Conservation (phyloP, 2,888 invertebrate genomes). For the Caenorhabditis sp. region DNA sequence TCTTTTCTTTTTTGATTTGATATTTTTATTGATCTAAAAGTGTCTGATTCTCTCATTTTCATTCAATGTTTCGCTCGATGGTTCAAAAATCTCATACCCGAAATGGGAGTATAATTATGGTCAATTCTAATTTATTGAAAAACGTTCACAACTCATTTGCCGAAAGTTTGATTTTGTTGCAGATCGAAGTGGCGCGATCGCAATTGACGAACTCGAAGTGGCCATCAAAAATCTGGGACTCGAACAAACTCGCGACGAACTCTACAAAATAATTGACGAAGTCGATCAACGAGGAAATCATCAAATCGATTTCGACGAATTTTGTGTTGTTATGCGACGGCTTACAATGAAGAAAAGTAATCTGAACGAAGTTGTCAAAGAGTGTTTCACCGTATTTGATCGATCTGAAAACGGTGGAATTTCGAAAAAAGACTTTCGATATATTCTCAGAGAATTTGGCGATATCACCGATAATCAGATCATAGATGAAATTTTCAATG, state of each 20-base stretch:
- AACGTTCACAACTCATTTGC: too few relatives aligned
- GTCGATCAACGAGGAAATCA: conserved; percentile 69
- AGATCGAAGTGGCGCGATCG: conserved; percentile 59
- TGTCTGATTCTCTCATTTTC: too few relatives aligned
- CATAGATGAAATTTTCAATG: conserved; percentile 67
- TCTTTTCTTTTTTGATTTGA: too few relatives aligned
- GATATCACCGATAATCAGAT: conserved; percentile 64
- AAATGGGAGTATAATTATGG: too few relatives aligned
- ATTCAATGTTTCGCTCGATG: too few relatives aligned
- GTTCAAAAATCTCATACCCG: too few relatives aligned
- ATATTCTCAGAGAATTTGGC: conserved; percentile 65
- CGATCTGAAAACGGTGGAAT: conserved; percentile 65
- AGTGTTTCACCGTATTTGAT: neutral
- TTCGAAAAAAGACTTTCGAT: conserved; percentile 67
- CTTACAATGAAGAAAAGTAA: conserved; percentile 65
- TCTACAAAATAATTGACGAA: conserved; percentile 67
- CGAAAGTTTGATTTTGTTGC: too few relatives aligned
- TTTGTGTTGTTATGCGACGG: conserved; percentile 60
- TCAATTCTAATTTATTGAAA: too few relatives aligned
- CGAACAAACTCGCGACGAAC: conserved; percentile 63
- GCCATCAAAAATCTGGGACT: conserved; percentile 67
- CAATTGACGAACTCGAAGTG: conserved; percentile 61
- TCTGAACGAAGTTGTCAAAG: conserved; percentile 66
- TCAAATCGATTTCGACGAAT: conserved; percentile 70
- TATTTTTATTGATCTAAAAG: too few relatives aligned